Base-by-base conservation (phyloP, 2,888 invertebrate genomes). In the Nemapogon koenigi region DNA sequence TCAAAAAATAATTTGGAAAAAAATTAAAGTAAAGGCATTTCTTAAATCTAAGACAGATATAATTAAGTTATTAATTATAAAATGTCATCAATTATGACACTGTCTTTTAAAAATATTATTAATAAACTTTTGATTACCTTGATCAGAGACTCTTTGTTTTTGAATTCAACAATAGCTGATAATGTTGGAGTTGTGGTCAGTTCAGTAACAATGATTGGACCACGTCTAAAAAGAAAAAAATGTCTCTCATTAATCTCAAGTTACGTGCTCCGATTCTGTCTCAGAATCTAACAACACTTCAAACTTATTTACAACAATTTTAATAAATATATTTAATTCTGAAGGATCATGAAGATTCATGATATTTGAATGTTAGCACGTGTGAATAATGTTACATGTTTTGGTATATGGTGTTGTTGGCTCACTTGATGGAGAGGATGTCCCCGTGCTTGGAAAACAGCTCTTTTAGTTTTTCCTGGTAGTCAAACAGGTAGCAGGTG, bases 151-250 rank as follows among this genome's bases (percentile, higher is more conserved):
- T 78, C 79, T 76, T 76, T 76, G 78, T 78, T 78, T 78, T 78
- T 76, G 76, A 76, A 78, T 76, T 76, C 78, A 70, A 78, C 73
- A 62, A 78, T 76, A 64, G 78, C 78, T 71, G 78, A 76, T 75
- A 78, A 72, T 73, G 76, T 75, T 61, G 78, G 78, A 67, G 78
- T 76, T 63, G 75, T 76, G 75, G 79, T 78, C 78, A 71, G 72
- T 76, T 78, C 78, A 61, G 76, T 76, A 59, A 78, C 78, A 71
- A 78, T 72, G 73, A 78, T 76, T 70, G 78, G 78, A 76, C 78
- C 78, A 78, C 78, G 78, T 78, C 78, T 78, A 78, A 70, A 78
- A 78, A 76, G 64, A 73, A 76, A 76, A 66, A 73, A 75, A 72
- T 70, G 10, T n/a, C n/a, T n/a, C n/a, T n/a, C n/a, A n/a, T n/a